Conservation (phyloP, 2,113 vertebrate genomes). For the Paradisaea rubra region DNA sequence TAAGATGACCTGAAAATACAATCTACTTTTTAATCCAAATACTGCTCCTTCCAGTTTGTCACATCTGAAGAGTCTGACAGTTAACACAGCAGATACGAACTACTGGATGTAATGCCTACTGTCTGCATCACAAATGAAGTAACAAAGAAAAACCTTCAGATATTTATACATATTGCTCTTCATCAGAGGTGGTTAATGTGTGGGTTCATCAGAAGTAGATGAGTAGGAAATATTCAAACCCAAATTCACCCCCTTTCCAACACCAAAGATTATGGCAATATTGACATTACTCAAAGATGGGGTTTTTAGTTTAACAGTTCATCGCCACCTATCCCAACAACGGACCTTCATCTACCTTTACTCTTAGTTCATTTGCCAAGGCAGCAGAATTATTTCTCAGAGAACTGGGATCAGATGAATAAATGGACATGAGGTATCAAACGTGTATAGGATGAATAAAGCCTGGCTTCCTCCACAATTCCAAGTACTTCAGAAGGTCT, state of each 20-base stretch:
- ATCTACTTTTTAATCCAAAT: not conserved
- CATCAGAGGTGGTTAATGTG: not conserved
- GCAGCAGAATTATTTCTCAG: not conserved
- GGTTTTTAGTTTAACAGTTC: not conserved
- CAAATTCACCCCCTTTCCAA: not conserved
- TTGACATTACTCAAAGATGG: not conserved
- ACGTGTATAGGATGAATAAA: not conserved
- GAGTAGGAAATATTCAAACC: not conserved
- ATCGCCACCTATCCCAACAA: rapidly evolving
- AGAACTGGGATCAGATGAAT: not conserved
- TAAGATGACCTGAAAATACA: not conserved
- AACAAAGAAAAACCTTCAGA: not conserved
- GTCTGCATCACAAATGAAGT: not conserved
- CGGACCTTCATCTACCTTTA: not conserved
- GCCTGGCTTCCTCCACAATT: not conserved
- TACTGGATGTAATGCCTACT: not conserved
- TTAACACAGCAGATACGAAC: rapidly evolving
- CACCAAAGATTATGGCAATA: not conserved
- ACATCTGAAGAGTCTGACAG: not conserved
- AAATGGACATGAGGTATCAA: not conserved
- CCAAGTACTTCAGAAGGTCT: not conserved
- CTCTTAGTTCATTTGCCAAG: not conserved
- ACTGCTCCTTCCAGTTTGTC: not conserved
- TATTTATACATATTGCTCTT: not conserved
- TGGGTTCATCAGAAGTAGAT: not conserved